phyloP scores from a whole-genome alignment of 2,888 invertebrate genomes.

The Campoletis raptor region DNA sequence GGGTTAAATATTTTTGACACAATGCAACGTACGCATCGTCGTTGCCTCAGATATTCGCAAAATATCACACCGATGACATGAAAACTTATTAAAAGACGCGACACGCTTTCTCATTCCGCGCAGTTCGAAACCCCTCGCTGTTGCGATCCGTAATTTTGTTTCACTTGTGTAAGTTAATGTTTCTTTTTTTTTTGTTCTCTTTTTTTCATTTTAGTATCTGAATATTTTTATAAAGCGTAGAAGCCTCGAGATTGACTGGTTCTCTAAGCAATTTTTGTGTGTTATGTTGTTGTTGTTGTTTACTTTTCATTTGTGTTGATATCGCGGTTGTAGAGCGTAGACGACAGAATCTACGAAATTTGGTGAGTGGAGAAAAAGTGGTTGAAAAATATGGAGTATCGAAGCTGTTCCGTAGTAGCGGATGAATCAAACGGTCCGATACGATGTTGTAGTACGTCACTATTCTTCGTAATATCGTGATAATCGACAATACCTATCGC shows the following conservation, averaged over 20 bases:
- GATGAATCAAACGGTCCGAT: constrained; percentile 59
- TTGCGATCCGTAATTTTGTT: neutral
- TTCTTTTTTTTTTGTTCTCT: neutral
- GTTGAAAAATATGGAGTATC: constrained; percentile 71
- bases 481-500: constrained; percentile 59
- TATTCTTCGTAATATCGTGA: constrained; percentile 63
- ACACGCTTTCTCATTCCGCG: constrained; percentile 1
- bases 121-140: neutral
- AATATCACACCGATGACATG: constrained; percentile 5
- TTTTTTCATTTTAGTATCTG: neutral
- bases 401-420: constrained; percentile 60
- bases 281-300: constrained; percentile 21
- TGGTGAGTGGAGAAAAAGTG: constrained; percentile 80
- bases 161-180: neutral
- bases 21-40: constrained; percentile 20
- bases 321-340: constrained; percentile 70
- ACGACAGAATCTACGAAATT: constrained; percentile 77
- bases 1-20: constrained; percentile 15
- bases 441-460: constrained; percentile 61
- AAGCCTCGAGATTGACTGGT: constrained; percentile 11
- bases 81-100: neutral
- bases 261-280: neutral
- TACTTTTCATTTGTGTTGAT: constrained; percentile 9
- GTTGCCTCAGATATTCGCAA: constrained; percentile 1
- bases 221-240: neutral